Percentiles rank a stretch among this genome's conserved stretches.
Conservation (phyloP, 2,888 invertebrate species). For the Hirtodrosophila duncani region DNA sequence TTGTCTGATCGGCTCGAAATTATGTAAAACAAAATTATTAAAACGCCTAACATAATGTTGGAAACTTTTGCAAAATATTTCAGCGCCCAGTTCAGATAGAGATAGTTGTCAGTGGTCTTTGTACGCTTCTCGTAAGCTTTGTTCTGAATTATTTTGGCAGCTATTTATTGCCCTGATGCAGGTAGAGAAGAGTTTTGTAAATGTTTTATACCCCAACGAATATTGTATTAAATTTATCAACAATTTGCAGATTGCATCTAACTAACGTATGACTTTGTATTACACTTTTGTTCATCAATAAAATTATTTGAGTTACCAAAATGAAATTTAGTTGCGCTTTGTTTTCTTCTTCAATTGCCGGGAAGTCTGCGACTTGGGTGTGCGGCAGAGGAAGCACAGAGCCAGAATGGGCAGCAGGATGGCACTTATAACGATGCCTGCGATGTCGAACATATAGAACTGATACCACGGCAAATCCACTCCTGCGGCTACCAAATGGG, state of each 20-base stretch:
- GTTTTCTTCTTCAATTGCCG: neutral
- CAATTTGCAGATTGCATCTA: constrained; percentile 9
- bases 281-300: constrained; percentile 41
- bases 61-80: too few relatives aligned
- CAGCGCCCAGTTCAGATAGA: constrained; percentile 59
- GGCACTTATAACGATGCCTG: too few relatives aligned
- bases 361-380: neutral
- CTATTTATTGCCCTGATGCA: constrained; percentile 55
- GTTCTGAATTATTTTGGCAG: constrained; percentile 61
- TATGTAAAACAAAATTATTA: constrained; percentile 10
- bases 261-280: constrained; percentile 34
- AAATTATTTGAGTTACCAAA: constrained; percentile 23
- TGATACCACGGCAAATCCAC: constrained; percentile 73
- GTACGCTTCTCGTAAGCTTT: constrained; percentile 62
- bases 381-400: neutral
- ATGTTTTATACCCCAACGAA: constrained; percentile 17
- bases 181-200: constrained; percentile 29
- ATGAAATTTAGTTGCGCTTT: constrained; percentile 18
- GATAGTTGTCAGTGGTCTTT: constrained; percentile 55
- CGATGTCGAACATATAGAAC: constrained; percentile 73
- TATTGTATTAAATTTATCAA: constrained; percentile 42
- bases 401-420: constrained; percentile 1
- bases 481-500: constrained; percentile 70
- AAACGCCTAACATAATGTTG: constrained; percentile 34
- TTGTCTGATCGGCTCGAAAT: constrained; percentile 23